A percentile compares a stretch with the other conserved stretches of the same genome.
Evolutionary conservation across 1,140 invertebrate species (phyloP).

Genomic region (Hypsibius dujardini): DNA sequence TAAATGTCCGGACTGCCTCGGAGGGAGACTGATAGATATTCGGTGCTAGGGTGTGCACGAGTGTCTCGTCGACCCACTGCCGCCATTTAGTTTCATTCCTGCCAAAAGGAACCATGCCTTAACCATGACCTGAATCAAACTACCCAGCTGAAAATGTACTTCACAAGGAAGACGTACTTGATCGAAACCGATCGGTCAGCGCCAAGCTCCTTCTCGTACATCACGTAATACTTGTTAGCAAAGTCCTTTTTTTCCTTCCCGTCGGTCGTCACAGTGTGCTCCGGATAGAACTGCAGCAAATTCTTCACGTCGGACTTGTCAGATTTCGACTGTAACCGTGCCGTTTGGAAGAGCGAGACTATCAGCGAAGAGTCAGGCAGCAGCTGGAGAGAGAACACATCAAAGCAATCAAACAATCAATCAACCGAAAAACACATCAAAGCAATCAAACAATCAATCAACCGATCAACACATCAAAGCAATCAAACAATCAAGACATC

Average conservation of each 20-base stretch:
- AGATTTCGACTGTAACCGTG: constrained; percentile 43
- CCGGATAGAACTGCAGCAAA: constrained; percentile 65
- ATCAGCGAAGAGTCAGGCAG: constrained; percentile 85
- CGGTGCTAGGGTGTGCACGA: constrained; percentile 82
- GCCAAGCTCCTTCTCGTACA: constrained; percentile 46
- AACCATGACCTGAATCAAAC: no score
- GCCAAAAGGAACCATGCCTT: constrained; percentile 25
- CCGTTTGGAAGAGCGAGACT: constrained; percentile 64
- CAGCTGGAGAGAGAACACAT: constrained; percentile 40
- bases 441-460: no score
- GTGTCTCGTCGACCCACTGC: constrained; percentile 71
- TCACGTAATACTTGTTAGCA: constrained; percentile 85
- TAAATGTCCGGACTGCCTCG: constrained; percentile 73
- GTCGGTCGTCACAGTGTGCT: constrained; percentile 37
- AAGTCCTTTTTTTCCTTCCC: constrained; percentile 44
- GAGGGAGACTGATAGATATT: constrained; percentile 75
- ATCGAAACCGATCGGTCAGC: no score
- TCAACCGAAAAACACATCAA: no score
- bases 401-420: no score
- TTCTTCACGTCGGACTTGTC: constrained; percentile 33
- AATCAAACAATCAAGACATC: no score
- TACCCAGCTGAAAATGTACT: no score
- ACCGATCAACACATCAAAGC: no score
- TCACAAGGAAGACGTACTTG: no score
- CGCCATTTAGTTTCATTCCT: constrained; percentile 85